Base-by-base conservation (phyloP, 37 sponge, comb jelly and placozoan genomes). In the Crambe crambe region DNA sequence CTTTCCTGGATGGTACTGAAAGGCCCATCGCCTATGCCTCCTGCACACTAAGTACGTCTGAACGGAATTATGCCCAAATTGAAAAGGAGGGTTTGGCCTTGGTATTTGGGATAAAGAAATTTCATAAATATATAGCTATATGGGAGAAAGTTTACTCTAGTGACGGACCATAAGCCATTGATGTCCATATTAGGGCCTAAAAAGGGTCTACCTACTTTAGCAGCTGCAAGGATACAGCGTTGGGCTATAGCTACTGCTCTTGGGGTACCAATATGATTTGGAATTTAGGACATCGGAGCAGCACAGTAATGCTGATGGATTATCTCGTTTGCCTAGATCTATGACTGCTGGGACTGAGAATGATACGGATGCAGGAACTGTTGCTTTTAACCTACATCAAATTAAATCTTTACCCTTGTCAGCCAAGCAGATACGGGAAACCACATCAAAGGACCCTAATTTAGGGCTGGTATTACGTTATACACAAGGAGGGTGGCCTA, bases 61-160 rank as follows among this genome's bases (percentile, higher is more conserved):
- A 78, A 65, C 2, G 35, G n/a, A 75, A 75, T 47, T 75, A 75
- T 37, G 59, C 76, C 26, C 76, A 75, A 58, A 57, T 78, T 27
- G 78, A 78, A 42, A 63, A 78, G 31, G 78, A 78, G 27, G 78
- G 44, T 27, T 44, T 78, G 31, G 26, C 66, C 58, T 35, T 58
- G 36, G 37, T 76, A 2, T 76, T 59, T 76, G 58, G 76, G 8
- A 31, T 76, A 32, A 76, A 76, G n/a, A 76, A 76, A 44, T 75
- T 56, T 27, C 75, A 75, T 56, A 29, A 57, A 35, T 76, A 40
- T 39, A 15, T 76, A n/a, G n/a, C n/a, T n/a, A n/a, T 36, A 37
- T 57, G 76, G 76, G 44, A 27, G 38, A 27, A 17, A 9, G n/a
- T 62, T 51, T 15, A 51, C 54, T 51, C 54, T 51, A 18, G 54